Percentiles rank a stretch among this genome's conserved stretches.
Conservation (phyloP, 1,140 invertebrate species). For the Cyclina sinensis region DNA sequence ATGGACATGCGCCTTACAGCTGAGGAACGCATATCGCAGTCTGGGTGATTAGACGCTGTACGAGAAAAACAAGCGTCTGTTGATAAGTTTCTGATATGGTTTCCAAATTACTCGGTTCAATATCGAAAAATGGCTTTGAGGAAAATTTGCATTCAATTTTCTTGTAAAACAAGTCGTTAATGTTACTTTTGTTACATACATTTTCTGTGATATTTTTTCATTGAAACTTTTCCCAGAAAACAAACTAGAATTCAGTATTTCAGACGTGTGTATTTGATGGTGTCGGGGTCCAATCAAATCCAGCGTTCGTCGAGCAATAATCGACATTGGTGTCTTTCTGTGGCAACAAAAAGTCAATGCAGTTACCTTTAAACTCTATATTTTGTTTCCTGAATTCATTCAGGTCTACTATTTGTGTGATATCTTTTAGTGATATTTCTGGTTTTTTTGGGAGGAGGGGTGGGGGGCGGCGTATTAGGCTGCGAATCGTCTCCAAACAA, state of each 20-base stretch:
- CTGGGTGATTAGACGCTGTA: no score
- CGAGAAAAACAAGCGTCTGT: neutral
- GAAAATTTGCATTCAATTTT: neutral
- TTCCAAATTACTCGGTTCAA: neutral
- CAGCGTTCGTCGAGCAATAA: neutral
- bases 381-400: slow-evolving; percentile 50
- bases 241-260: neutral
- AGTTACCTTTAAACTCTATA: neutral
- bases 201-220: neutral
- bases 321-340: neutral
- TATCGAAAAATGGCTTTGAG: neutral
- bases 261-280: neutral
- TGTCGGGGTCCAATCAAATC: slow-evolving; percentile 6
- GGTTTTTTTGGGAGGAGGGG: no score
- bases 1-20: neutral
- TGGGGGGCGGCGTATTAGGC: slow-evolving; percentile 57
- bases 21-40: no score
- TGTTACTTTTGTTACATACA: neutral
- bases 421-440: slow-evolving; percentile 76
- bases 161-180: neutral
- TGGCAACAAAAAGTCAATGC: neutral
- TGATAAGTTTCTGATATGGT: slow-evolving; percentile 21
- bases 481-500: slow-evolving; percentile 64
- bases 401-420: slow-evolving; percentile 72
- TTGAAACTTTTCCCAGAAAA: neutral